Evolutionary conservation across 2,888 invertebrate genomes (phyloP).

Genomic region (Colostygia pectinataria): DNA sequence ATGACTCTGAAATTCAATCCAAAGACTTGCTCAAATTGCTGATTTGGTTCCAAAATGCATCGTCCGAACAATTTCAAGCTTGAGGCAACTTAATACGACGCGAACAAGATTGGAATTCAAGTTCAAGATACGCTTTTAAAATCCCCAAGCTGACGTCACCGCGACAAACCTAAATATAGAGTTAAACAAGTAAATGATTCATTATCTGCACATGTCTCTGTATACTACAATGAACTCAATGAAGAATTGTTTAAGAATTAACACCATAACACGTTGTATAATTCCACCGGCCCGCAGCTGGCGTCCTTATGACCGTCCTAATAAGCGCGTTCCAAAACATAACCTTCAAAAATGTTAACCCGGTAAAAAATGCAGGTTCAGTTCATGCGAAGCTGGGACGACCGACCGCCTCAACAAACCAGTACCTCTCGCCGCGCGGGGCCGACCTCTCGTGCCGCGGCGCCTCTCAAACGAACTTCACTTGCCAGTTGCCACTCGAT

Average conservation of each 20-base stretch:
- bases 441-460: conserved; percentile 53
- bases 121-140: conserved; percentile 47
- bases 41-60: too few relatives aligned
- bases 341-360: conserved; percentile 69
- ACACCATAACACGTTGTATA: conserved; percentile 1
- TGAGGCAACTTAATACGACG: background rate
- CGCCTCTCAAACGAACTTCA: conserved; percentile 25
- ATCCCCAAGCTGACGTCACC: conserved; percentile 59
- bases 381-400: conserved; percentile 10
- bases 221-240: conserved; percentile 44
- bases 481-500: conserved; percentile 51
- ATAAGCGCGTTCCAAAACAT: conserved; percentile 52
- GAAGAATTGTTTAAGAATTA: conserved; percentile 25
- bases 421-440: conserved; percentile 63
- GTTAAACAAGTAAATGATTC: conserved; percentile 67
- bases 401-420: conserved; percentile 32
- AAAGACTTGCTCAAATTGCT: too few relatives aligned
- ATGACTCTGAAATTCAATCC: too few relatives aligned
- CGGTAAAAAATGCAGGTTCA: conserved; percentile 67
- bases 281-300: conserved; percentile 13
- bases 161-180: conserved; percentile 69
- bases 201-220: conserved; percentile 57
- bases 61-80: too few relatives aligned
- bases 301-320: background rate
- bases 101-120: conserved; percentile 21